Conservation (phyloP, 2,113 vertebrate genomes). For the Pseudorectes ferrugineus region DNA sequence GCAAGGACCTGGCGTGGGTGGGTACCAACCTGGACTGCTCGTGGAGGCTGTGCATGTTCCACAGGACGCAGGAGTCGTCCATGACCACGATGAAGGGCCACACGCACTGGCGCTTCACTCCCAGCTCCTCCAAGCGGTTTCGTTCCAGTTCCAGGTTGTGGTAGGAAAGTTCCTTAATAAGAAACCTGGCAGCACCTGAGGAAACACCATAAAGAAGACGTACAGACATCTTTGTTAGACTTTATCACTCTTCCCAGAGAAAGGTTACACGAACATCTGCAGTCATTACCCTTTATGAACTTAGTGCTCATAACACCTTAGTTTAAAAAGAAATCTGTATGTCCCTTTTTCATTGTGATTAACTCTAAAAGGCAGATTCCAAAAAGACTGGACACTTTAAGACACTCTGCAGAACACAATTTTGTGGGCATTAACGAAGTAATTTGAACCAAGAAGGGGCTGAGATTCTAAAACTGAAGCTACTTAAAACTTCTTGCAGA, state of each 20-base stretch:
- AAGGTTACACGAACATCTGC: background rate
- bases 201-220: background rate
- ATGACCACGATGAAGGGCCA: conserved; percentile 97
- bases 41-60: conserved; percentile 81
- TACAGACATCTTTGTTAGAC: background rate
- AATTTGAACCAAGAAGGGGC: background rate
- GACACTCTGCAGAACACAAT: background rate
- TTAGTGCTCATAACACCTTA: background rate
- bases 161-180: conserved; percentile 97
- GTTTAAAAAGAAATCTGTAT: background rate
- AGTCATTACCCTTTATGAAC: background rate
- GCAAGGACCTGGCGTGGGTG: accelerated
- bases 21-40: conserved; percentile 76
- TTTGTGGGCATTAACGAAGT: background rate
- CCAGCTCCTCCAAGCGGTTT: conserved; percentile 90
- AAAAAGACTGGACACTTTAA: background rate
- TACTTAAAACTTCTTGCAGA: background rate
- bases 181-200: conserved; percentile 91
- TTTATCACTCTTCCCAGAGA: background rate
- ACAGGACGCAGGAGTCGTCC: conserved; percentile 95
- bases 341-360: background rate
- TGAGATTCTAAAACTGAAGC: background rate
- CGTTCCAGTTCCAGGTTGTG: conserved; percentile 96
- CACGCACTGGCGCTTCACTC: conserved; percentile 87
- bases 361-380: background rate